These are phyloP conservation scores for Anoura caudifer DNA, from an alignment of 2,113 vertebrate genomes.

Conservation along the genomic window DNA sequence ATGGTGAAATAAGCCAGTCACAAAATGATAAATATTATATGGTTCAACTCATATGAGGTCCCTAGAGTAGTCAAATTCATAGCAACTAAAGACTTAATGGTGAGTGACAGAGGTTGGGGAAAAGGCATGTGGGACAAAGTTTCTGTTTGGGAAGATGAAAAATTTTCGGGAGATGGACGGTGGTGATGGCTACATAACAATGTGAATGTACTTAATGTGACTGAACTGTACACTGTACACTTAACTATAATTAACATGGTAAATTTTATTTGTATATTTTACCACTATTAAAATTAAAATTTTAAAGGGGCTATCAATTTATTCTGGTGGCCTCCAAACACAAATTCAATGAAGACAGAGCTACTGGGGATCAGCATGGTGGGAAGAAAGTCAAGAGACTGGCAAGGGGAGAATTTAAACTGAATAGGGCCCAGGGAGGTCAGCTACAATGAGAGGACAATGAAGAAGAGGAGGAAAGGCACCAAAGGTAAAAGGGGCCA, in stretches of 20 bases:
- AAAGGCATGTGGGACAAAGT: background rate
- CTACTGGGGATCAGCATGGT: background rate
- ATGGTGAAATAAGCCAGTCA: background rate
- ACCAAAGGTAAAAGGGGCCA: background rate
- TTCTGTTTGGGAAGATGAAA: background rate
- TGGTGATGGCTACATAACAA: background rate
- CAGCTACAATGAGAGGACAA: background rate
- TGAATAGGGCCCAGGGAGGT: background rate
- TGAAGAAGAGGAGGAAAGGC: rapidly evolving
- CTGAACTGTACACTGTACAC: background rate
- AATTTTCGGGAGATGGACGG: background rate
- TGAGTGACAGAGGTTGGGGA: background rate
- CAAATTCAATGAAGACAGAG: background rate
- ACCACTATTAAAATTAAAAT: background rate
- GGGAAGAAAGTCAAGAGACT: background rate
- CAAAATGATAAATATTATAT: rapidly evolving
- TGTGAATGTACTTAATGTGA: background rate
- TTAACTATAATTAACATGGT: background rate
- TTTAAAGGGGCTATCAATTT: background rate
- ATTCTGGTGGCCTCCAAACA: background rate
- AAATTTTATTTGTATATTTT: background rate
- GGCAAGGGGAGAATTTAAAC: too few relatives aligned
- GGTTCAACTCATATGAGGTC: rapidly evolving
- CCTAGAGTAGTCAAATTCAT: too few relatives aligned
- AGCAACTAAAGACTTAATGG: background rate